Evolutionary conservation across 2,797 vertebrate genomes (phyloP).

Genomic region (Poeciliopsis gracilis): DNA sequence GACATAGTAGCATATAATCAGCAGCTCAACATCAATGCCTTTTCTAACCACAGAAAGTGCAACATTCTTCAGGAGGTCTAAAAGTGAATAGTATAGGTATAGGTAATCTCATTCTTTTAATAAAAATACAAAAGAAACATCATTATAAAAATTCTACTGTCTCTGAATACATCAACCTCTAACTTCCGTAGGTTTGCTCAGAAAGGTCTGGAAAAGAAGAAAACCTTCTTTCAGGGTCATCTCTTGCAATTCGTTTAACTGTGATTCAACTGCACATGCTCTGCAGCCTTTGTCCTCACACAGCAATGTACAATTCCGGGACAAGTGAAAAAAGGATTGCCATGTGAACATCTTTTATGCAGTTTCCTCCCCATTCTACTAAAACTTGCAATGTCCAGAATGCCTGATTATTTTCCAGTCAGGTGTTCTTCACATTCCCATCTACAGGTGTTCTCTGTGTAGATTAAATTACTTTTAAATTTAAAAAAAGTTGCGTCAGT

Average conservation of each 20-base stretch:
- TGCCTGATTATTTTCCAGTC: not conserved
- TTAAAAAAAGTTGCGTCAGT: not conserved
- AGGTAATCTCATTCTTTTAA: not conserved
- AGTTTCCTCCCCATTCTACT: not conserved
- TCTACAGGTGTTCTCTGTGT: not conserved
- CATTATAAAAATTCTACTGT: not conserved
- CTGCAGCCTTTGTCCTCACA: slow-evolving; percentile 1
- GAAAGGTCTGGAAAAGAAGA: slow-evolving; percentile 2
- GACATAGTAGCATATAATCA: not conserved
- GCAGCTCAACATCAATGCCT: not conserved
- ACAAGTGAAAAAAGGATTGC: slow-evolving; percentile 3
- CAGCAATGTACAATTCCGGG: not conserved
- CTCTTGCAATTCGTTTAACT: not conserved
- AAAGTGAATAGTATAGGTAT: not conserved
- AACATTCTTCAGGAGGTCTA: not conserved
- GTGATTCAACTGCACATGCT: not conserved
- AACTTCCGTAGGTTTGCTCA: not conserved
- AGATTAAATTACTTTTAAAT: too few relatives aligned
- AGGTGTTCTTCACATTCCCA: not conserved
- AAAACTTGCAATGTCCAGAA: not conserved
- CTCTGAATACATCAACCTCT: not conserved
- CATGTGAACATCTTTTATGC: slow-evolving; percentile 8
- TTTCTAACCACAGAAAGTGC: not conserved
- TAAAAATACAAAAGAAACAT: not conserved
- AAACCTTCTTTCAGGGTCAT: not conserved